Evolutionary conservation across 2,888 invertebrate species (phyloP), one percentile per base, ranked within the genome.

Genomic region (Orthosia gothica): DNA sequence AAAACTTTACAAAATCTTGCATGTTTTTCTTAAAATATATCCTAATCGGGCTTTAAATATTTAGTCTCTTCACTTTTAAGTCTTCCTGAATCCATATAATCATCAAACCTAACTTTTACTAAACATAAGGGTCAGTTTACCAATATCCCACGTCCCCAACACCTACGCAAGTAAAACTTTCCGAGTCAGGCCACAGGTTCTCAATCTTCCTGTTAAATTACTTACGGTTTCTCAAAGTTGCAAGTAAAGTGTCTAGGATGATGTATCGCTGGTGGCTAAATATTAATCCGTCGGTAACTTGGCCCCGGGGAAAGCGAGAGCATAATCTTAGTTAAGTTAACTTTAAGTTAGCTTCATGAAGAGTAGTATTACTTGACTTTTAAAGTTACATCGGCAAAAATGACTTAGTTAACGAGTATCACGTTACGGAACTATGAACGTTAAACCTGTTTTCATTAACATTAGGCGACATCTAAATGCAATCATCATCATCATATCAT

Each of bases 191-290:
- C 57, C 40, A 61, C 57, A n/a, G 57, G 64, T 55, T 70, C 81
- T 82, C 81, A 83, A 85, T 83, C 81, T 83, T 85, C 74, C 23
- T 15, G 57, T 49, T 66, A 78, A 85, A 80, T 86, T 69, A 70
- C 74, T 71, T 64, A 52, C 50, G 16, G 62, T n/a, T 71, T 62
- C 75, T 71, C 49, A 77, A 86, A 81, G 65, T 75, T 79, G 52
- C 49, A 65, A 75, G 75, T 58, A 32, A 79, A 74, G 49, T 70
- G 82, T 75, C 84, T 59, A 23, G 62, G n/a, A 72, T 86, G 85
- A 85, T 84, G 76, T 74, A 85, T 85, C 74, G 79, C 50, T 49
- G 45, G 26, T 9, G 63, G 57, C 61, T 67, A 73, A 80, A 80
- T 80, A 76, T 77, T 76, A 83, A 77, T 76, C 68, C 67, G 67